phyloP scores from a whole-genome alignment of 1,140 invertebrate species.

The Drosophila murphyi region DNA sequence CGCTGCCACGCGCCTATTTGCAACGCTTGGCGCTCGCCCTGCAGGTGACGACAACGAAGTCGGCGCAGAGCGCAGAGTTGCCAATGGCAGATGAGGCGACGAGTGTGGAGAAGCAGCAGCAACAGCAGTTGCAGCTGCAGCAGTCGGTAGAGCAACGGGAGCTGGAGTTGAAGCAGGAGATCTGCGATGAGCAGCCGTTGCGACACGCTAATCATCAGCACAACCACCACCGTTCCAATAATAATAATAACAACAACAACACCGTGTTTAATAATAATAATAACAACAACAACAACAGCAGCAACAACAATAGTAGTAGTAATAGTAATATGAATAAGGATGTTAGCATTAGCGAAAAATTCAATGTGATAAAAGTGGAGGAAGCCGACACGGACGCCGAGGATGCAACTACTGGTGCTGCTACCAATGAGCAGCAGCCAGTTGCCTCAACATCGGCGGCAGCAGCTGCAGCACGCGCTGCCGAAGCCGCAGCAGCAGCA shows the following conservation, averaged over 20 bases:
- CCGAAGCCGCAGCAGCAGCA: conserved; percentile 64
- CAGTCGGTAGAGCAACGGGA: conserved; percentile 2
- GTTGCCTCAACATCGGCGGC: conserved; percentile 69
- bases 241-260: conserved; percentile 69
- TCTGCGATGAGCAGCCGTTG: conserved; percentile 35
- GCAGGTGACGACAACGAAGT: conserved; percentile 3
- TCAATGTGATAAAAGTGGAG: conserved; percentile 83
- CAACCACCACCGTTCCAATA: conserved; percentile 71
- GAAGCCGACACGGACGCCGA: conserved; percentile 33
- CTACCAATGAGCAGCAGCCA: conserved; percentile 55
- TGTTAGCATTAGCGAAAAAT: conserved; percentile 82
- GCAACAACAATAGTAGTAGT: conserved; percentile 77
- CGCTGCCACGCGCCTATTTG: conserved; percentile 53
- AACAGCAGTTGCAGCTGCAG: background rate
- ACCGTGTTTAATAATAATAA: conserved; percentile 75
- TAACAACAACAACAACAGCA: conserved; percentile 68
- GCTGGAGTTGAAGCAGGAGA: conserved; percentile 32
- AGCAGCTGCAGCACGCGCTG: conserved; percentile 65
- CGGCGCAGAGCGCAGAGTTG: conserved; percentile 18
- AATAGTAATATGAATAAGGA: conserved; percentile 83
- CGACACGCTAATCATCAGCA: conserved; percentile 65
- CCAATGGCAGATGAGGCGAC: conserved; percentile 14
- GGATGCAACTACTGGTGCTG: conserved; percentile 4
- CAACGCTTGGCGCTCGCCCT: conserved; percentile 53
- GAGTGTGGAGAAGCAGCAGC: conserved; percentile 33